Percentiles rank a stretch among this genome's conserved stretches.
Conservation (phyloP, 2,888 invertebrate species). For the Mesodorylaimus sp. region DNA sequence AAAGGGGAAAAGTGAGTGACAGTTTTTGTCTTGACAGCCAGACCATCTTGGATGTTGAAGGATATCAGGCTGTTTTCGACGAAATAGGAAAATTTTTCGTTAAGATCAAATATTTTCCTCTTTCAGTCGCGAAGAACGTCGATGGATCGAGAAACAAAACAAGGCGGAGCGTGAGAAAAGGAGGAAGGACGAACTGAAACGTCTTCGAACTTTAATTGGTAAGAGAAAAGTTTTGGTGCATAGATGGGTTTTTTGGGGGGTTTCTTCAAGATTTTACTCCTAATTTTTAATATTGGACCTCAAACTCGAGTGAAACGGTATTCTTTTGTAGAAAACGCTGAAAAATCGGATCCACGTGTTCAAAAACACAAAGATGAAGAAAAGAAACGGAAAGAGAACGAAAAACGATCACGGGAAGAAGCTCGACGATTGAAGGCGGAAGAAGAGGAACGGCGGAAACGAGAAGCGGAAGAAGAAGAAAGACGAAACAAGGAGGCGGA, state of each 20-base stretch:
- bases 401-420: conserved; percentile 57
- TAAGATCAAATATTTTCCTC: conserved; percentile 1
- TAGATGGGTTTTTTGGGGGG: neutral
- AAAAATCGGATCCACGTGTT: conserved; percentile 80
- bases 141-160: conserved; percentile 97
- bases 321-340: conserved; percentile 53
- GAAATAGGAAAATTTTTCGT: neutral
- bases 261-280: neutral
- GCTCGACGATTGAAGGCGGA: conserved; percentile 50
- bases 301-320: neutral
- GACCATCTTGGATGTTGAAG: neutral
- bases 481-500: conserved; percentile 21
- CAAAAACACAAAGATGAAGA: conserved; percentile 78
- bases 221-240: conserved; percentile 13
- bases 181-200: conserved; percentile 87
- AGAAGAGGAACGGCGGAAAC: conserved; percentile 46
- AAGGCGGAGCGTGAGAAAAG: conserved; percentile 72
- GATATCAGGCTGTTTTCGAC: neutral
- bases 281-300: neutral
- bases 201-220: conserved; percentile 65
- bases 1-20: conserved; percentile 56
- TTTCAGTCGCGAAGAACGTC: conserved; percentile 61
- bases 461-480: conserved; percentile 28
- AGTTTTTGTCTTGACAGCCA: neutral
- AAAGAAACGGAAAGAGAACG: conserved; percentile 67